Evolutionary conservation across 2,888 invertebrate species (phyloP), one percentile per base, ranked within the genome.

Genomic region (Scaptodrosophila latifasciaeformis): DNA sequence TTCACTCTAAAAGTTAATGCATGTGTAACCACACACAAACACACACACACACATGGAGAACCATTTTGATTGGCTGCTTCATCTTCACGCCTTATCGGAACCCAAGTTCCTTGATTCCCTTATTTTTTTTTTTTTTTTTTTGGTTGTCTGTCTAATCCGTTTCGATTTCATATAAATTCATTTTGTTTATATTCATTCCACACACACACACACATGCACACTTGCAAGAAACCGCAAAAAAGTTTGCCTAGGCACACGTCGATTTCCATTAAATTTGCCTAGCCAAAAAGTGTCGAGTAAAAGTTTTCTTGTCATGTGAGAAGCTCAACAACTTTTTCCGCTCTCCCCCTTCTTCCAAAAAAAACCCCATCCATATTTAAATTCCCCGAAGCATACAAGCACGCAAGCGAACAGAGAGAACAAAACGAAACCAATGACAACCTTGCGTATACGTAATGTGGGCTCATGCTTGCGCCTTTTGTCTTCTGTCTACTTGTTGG

Each of bases 131-230:
- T n/a, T n/a, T n/a, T n/a, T n/a, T n/a, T n/a, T 49, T 58, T 57
- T 29, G 27, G 49, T 42, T 35, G 35, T 42, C 19, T 40, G 62
- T 63, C 59, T 70, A 65, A 78, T 70, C 72, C 66, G 54, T 65
- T 83, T 82, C 82, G 77, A 82, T 75, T 81, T 67, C 69, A 68
- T 67, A 81, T 81, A 74, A 82, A 82, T 70, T 81, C 64, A 68
- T 60, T 65, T 69, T 49, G 57, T 69, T 62, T 71, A 70, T 66
- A 63, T 58, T 63, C 66, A 67, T 67, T 71, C 64, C 48, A 27
- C 27, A 27, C 27, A 27, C 27, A 27, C 27, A 27, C 27, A 27
- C 27, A 27, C 27, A 27, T 9, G 9, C 27, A 27, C 27, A 27
- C 7, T 1, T 42, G 31, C 9, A n/a, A 31, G 31, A 12, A 12